Evolutionary conservation across 2,113 vertebrate species (phyloP).

Genomic region (Myxocyprinus asiaticus): DNA sequence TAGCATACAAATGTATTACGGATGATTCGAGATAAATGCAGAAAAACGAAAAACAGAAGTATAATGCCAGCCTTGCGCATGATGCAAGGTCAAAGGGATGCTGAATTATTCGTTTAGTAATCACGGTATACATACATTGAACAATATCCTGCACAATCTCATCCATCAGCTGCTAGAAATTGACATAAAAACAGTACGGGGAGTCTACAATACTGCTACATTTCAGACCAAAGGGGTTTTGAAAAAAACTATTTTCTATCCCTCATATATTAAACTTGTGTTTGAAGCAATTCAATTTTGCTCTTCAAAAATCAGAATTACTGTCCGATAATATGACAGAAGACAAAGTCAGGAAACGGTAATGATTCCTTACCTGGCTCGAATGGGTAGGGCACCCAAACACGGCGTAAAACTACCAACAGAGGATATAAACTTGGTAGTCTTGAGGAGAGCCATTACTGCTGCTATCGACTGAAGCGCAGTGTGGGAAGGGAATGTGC

Average conservation of each 20-base stretch:
- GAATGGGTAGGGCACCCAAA: slow-evolving; percentile 39
- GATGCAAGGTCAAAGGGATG: slow-evolving; percentile 11
- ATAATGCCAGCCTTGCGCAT: too few relatives aligned
- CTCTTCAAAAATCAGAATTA: too few relatives aligned
- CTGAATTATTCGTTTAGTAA: not conserved
- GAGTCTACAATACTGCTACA: too few relatives aligned
- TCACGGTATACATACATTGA: too few relatives aligned
- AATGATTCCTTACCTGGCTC: slow-evolving; percentile 44
- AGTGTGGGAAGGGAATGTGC: not conserved
- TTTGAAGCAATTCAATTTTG: too few relatives aligned
- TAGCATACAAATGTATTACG: not conserved
- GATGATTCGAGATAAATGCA: not conserved
- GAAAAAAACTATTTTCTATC: too few relatives aligned
- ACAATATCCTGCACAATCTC: too few relatives aligned
- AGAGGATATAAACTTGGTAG: slow-evolving; percentile 40
- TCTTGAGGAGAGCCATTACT: slow-evolving; percentile 54
- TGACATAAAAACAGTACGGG: too few relatives aligned
- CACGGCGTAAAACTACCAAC: slow-evolving; percentile 36
- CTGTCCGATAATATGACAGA: too few relatives aligned
- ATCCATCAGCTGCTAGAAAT: too few relatives aligned
- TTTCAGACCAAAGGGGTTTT: too few relatives aligned
- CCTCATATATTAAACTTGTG: too few relatives aligned
- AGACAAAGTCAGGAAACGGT: not conserved
- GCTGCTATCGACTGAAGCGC: not conserved
- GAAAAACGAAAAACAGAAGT: not conserved